Evolutionary conservation across 2,797 vertebrate genomes (phyloP), one percentile per base, ranked within the genome.

Genomic region (Jordanella pulchra): DNA sequence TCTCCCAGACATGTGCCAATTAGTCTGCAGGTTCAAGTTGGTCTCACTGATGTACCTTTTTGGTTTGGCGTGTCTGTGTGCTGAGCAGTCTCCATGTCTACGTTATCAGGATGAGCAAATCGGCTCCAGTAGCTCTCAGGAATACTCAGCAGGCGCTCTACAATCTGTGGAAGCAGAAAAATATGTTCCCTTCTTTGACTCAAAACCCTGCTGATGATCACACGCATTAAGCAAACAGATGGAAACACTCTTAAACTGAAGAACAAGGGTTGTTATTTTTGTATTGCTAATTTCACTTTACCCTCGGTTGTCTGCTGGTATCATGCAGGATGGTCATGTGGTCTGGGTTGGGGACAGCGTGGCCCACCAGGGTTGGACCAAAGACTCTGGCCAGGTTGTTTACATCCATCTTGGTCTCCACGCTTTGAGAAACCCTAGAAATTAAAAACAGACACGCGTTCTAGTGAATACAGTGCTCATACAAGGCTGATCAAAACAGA

Each of bases 281-380:
- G 50, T 64, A 21, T 63, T 51, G 21, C n/a, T 67, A 3, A 39
- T 42, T 47, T 3, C 17, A 32, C n/a, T 56, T 80, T 87, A 97
- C 97, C 96, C 93, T 94, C 56, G 96, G 96, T 44, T 99, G 97
- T n/a, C 94, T 89, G 65, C 90, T 97, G 1, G 95, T 97, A 86
- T 99, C 97, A 0, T 96, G 93, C 74, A 99, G 92, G 72, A 99
- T 93, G 0, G 93, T 96, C 95, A 96, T 89, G 0, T 96, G 96
- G 67, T 97, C 96, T 23, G 97, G 97, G 72, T 97, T 94, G 1
- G 96, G 90, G 12, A 95, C 93, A 0, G 96, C 96, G 2, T 98
- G 96, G 39, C 95, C 97, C 0, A 98, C 97, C 21, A 99, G 93
- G 0, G 97, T 99, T 13, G 97, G 97, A 1, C 97, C 97, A 87